phyloP scores from a whole-genome alignment of 2,113 vertebrate species.

The Neogale vison region DNA sequence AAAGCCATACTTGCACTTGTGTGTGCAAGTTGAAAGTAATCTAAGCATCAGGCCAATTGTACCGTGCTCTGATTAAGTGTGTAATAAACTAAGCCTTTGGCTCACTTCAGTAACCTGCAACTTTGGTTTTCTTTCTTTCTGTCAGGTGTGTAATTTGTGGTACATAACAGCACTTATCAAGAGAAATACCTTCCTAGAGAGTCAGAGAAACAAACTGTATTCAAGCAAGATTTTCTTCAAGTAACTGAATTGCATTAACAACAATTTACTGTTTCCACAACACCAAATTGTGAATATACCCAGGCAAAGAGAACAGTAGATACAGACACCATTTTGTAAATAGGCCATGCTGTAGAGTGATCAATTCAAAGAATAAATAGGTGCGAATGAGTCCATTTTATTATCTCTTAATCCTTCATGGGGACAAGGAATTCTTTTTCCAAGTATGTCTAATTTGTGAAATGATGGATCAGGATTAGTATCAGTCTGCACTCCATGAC shows the following conservation, averaged over 20 bases:
- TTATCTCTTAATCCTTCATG: background rate
- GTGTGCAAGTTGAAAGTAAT: background rate
- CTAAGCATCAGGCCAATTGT: background rate
- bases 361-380: background rate
- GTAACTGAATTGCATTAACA: background rate
- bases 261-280: background rate
- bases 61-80: background rate
- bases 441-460: background rate
- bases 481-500: background rate
- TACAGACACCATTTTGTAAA: constrained; percentile 12
- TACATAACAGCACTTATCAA: background rate
- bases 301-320: background rate
- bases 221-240: constrained; percentile 11
- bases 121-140: background rate
- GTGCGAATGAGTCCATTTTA: background rate
- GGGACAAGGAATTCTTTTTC: background rate
- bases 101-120: background rate
- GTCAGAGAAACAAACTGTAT: constrained; percentile 4
- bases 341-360: background rate
- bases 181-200: constrained; percentile 16
- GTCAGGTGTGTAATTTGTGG: background rate
- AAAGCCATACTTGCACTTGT: background rate
- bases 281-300: background rate
- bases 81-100: background rate
- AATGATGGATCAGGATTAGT: background rate